Base-by-base conservation (phyloP, 2,888 invertebrate genomes). In the Caenorhabditis sulstoni region DNA sequence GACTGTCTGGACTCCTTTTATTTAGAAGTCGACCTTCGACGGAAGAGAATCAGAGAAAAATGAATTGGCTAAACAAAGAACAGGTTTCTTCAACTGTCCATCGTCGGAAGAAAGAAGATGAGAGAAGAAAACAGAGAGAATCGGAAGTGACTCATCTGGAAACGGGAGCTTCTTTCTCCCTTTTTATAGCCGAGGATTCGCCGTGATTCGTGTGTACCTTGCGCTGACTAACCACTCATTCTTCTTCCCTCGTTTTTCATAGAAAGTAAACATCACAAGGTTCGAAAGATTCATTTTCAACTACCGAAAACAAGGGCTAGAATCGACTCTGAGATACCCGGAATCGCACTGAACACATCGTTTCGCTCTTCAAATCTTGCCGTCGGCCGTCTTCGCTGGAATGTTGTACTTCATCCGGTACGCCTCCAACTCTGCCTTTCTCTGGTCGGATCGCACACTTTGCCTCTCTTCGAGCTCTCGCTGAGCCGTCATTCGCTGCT, bases 331-430 rank as follows among this genome's bases (percentile, higher is more conserved):
- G 16, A 45, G 14, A 39, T 58, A 65, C 65, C 52, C 64, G 65
- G 44, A 50, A 29, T 22, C 20, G 57, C 35, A 57, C 41, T 52
- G 3, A 5, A 49, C 29, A 37, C 22, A 45, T 8, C 18, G 29
- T n/a, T 37, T 37, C 23, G 14, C 37, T 14, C 12, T 20, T 74
- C 59, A 75, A 50, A 75, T 59, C 53, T 75, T 75, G 23, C 52
- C 66, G 49, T 66, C 74, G 22, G 52, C n/a, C n/a, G n/a, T 41
- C 49, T 77, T 77, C 57, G 58, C 57, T 22, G 64, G 58, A 58
- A 77, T 64, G 67, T 79, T 77, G 50, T 83, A 83, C 67, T 83
- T 83, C 64, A 58, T 57, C 44, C 83, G 47, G 62, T 81, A 83
- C 0, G 68, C 67, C n/a, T 83, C 83, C 65, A 83, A 44, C 57